Percentiles rank a stretch among this genome's conserved stretches.
These are phyloP conservation scores for Apis cerana DNA, from an alignment of 1,140 invertebrate species.

Conservation along the genomic window DNA sequence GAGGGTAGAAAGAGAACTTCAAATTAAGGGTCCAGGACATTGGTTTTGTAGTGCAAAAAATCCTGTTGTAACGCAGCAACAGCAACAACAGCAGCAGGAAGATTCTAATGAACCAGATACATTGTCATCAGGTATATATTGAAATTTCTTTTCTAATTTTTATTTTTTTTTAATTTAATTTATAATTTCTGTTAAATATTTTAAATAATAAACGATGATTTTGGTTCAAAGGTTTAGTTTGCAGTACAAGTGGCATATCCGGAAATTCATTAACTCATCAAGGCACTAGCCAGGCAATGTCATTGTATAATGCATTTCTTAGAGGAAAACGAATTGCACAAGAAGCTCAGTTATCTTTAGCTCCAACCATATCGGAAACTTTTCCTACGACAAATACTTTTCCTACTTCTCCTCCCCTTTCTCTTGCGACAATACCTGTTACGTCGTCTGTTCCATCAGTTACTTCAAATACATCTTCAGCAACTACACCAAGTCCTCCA, in stretches of 20 bases:
- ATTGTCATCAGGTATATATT: constrained; percentile 72
- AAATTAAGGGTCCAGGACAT: constrained; percentile 83
- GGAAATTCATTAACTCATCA: constrained; percentile 70
- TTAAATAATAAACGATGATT: constrained; percentile 27
- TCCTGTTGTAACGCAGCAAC: constrained; percentile 53
- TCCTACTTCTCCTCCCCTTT: constrained; percentile 61
- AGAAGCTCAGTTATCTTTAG: constrained; percentile 63
- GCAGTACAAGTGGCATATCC: constrained; percentile 70
- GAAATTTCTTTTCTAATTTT: constrained; percentile 71
- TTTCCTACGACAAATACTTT: constrained; percentile 64
- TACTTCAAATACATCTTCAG: constrained; percentile 61
- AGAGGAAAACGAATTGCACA: constrained; percentile 46
- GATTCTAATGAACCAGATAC: constrained; percentile 69
- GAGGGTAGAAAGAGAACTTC: constrained; percentile 88
- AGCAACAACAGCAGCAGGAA: constrained; percentile 60
- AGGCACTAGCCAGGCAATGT: constrained; percentile 70
- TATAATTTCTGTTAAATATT: not conserved
- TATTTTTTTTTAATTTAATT: too few species aligned
- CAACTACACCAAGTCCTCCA: constrained; percentile 60
- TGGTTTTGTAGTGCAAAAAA: constrained; percentile 76
- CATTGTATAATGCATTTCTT: constrained; percentile 69
- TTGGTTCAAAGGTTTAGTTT: constrained; percentile 73
- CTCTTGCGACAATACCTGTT: constrained; percentile 59
- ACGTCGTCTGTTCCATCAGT: constrained; percentile 57
- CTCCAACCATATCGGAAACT: constrained; percentile 64